A percentile compares a stretch with the other conserved stretches of the same genome.
Evolutionary conservation across 2,113 vertebrate species (phyloP).

Genomic region (Aldabrachelys gigantea): DNA sequence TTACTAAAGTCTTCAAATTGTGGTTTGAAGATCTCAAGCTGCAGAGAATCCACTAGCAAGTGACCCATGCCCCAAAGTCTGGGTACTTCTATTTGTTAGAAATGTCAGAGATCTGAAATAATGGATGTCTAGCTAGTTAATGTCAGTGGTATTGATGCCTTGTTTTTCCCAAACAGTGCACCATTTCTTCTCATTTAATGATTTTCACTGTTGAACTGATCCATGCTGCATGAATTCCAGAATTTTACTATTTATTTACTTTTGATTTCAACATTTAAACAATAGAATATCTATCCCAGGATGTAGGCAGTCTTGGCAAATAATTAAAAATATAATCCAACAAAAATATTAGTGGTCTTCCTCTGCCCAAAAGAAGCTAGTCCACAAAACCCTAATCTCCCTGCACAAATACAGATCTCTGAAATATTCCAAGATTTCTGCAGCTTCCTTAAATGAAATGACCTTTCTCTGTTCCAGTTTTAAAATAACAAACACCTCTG

Average conservation of each 20-base stretch:
- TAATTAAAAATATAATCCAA: constrained; percentile 3
- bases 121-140: neutral
- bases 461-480: constrained; percentile 16
- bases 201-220: neutral
- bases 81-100: neutral
- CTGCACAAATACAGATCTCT: constrained; percentile 26
- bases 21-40: too few species aligned
- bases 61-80: too few species aligned
- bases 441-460: constrained; percentile 13
- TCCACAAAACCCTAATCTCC: neutral
- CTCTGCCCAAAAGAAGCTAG: constrained; percentile 42
- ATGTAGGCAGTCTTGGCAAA: neutral
- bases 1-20: too few species aligned
- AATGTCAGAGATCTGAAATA: neutral
- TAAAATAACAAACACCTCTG: neutral
- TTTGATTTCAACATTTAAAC: neutral
- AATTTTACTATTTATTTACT: neutral
- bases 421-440: neutral
- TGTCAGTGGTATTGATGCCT: neutral
- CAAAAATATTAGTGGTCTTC: neutral
- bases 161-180: neutral
- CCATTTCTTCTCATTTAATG: neutral
- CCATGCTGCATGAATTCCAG: neutral
- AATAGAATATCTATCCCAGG: neutral
- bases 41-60: too few species aligned